Evolutionary conservation across 2,113 vertebrate genomes (phyloP).

Genomic region (Fulica atra): DNA sequence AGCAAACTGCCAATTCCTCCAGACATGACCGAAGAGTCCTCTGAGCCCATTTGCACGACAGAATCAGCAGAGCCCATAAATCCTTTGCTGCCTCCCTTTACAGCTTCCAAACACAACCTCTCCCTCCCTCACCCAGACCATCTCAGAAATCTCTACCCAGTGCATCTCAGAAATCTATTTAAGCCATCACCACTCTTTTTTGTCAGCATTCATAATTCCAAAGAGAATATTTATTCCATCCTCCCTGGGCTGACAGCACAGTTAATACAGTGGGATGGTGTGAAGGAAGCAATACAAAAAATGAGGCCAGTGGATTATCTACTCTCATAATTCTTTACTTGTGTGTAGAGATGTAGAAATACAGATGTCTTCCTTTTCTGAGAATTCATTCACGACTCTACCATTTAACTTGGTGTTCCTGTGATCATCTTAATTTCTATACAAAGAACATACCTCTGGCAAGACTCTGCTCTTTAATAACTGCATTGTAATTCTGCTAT

Average conservation of each 20-base stretch:
- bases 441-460: neutral
- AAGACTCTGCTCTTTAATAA: neutral
- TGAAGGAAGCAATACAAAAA: neutral
- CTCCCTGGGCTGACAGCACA: neutral
- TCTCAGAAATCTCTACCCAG: neutral
- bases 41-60: neutral
- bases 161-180: neutral
- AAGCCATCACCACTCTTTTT: neutral
- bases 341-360: neutral
- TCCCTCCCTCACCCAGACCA: neutral
- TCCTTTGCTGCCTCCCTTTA: neutral
- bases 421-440: constrained; percentile 10
- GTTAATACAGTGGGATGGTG: neutral
- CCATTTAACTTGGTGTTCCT: neutral
- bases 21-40: neutral
- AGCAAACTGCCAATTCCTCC: neutral
- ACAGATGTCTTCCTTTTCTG: neutral
- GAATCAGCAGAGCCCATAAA: neutral
- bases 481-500: neutral
- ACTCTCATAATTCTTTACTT: neutral
- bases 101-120: neutral
- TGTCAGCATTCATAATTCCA: neutral
- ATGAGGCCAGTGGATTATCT: neutral
- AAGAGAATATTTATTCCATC: neutral
- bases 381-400: neutral